Conservation (phyloP, 2,888 invertebrate species). For the Peribatodes rhomboidaria region DNA sequence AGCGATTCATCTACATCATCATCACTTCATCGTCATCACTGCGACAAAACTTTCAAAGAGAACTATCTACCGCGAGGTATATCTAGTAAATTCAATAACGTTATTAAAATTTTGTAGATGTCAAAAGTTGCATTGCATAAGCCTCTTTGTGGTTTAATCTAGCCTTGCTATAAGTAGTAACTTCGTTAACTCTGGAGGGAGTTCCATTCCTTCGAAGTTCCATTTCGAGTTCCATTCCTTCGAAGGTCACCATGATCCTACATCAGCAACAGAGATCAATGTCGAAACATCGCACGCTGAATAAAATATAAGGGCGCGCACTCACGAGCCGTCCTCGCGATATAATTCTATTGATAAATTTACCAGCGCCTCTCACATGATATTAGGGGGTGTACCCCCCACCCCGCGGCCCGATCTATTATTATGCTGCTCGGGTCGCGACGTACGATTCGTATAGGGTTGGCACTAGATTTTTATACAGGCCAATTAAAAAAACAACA, state of each 20-base stretch:
- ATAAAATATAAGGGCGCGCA: conserved; percentile 78
- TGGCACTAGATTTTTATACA: conserved; percentile 48
- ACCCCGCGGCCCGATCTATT: conserved; percentile 76
- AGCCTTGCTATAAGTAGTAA: too few relatives aligned
- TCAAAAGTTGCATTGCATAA: too few relatives aligned
- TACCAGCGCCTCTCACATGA: conserved; percentile 79
- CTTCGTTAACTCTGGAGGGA: too few relatives aligned
- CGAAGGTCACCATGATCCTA: neutral
- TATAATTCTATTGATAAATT: conserved; percentile 85
- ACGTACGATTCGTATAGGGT: conserved; percentile 69
- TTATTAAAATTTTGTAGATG: too few relatives aligned
- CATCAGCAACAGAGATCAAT: conserved; percentile 64
- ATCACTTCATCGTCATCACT: too few relatives aligned
- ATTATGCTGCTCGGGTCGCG: conserved; percentile 83
- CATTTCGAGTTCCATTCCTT: too few relatives aligned
- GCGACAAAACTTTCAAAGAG: too few relatives aligned
- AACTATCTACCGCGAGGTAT: too few relatives aligned
- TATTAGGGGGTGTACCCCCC: conserved; percentile 78
- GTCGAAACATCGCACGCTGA: conserved; percentile 70
- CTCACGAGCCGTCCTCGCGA: conserved; percentile 64
- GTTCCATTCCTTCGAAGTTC: conserved; percentile 1
- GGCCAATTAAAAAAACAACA: conserved; percentile 13
- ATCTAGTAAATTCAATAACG: too few relatives aligned
- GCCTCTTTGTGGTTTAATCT: too few relatives aligned
- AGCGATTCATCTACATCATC: too few relatives aligned